Base-by-base conservation (phyloP, 2,888 invertebrate species). In the Amiota mariae region DNA sequence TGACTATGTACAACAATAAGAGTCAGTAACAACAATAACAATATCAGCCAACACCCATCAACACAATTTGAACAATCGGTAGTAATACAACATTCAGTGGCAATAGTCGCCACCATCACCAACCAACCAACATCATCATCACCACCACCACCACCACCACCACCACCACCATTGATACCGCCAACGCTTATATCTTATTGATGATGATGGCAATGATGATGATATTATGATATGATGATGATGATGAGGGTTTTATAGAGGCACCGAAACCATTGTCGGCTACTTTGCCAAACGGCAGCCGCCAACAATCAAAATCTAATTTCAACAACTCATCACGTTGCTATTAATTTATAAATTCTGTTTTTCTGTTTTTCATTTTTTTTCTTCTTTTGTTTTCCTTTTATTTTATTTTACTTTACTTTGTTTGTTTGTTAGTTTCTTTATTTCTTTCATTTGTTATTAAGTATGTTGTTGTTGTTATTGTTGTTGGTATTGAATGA, bases 321-420 rank as follows among this genome's bases (percentile, higher is more conserved):
- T 85, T 85, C 83, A 87, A 87, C 85, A 85, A 85, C 87, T 85
- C 85, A 85, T 85, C 87, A 82, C 74, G 47, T 81, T 73, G 81
- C 86, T 78, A 87, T 85, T 87, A 85, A 87, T 85, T 84, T 81
- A 70, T 59, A 51, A n/a, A 51, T 51, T n/a, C 80, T 48, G 64
- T 18, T 18, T n/a, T 66, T 8, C 12, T 63, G 46, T 63, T 61
- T 18, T 13, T 13, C 6, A 6, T 36, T 36, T 36, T 6, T 36
- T 36, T 36, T 36, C 10, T 57, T n/a, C 66, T 66, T 8, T 20
- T 63, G 46, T 63, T 61, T 18, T 13, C 24, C 6, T 36, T 36
- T 36, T 36, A 36, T 36, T 36, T 36, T 36, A 36, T 36, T 36
- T 51, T 51, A 51, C 54, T 51, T 68, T 48, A 13, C 9, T 72